Evolutionary conservation across 2,113 vertebrate species (phyloP), one percentile per base, ranked within the genome.

Genomic region (Takifugu bimaculatus): DNA sequence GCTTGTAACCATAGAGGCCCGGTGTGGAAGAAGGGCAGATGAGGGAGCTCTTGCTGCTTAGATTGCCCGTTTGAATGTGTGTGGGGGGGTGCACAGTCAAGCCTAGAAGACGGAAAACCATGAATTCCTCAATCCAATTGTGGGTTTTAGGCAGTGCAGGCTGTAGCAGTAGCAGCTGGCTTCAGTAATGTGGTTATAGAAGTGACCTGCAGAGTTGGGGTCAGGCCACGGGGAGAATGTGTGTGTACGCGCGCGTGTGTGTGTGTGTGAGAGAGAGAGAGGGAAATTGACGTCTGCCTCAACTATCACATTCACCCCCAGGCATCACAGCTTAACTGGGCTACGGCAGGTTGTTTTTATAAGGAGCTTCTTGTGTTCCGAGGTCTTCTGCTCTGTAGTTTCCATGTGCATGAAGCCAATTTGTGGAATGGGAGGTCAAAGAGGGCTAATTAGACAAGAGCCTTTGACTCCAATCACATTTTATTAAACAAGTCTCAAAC

Each of bases 121-220:
- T 91, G 87, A 94, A 96, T 97, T 96, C 93, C 94, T 94, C 89
- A 91, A 92, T 94, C 90, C 92, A 91, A 87, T 94, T 95, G 93
- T 93, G 93, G 88, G 93, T 89, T 91, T 89, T 90, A 89, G 91
- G 90, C 90, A 91, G 91, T 90, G 90, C 55, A 66, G 63, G 75
- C 68, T 81, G 74, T 71, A 78, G 75, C 77, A 77, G 86, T 74
- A 88, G 87, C 96, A 97, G 95, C 95, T 96, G 94, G 92, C 91
- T 86, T 88, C 83, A 82, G 83, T 98, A 98, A 99, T 94, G 91
- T 83, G 92, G 94, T 99, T 98, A 96, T 88, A 80, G 54, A 83
- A 86, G 68, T 32, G 89, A 89, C 93, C 92, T 85, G 78, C 66
- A 74, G 85, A 73, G 77, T 71, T 78, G 68, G 92, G 94, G 95